Percentiles rank a stretch among this genome's conserved stretches.
Evolutionary conservation across 2,797 vertebrate species (phyloP).

Genomic region (Sebastes flavidus): DNA sequence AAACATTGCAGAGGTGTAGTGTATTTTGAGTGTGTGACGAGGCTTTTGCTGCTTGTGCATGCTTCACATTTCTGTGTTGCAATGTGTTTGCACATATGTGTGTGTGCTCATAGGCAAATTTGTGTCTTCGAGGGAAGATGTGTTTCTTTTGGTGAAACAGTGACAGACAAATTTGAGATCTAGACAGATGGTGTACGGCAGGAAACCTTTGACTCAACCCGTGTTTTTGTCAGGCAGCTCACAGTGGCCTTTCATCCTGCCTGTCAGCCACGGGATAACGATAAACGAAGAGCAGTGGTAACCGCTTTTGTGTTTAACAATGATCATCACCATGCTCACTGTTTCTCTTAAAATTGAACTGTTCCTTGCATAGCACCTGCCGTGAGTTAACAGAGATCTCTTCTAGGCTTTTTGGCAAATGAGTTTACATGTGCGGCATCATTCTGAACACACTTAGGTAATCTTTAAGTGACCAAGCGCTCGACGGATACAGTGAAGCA

Average conservation of each 20-base stretch:
- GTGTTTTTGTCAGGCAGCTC: conserved; percentile 68
- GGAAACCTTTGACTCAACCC: conserved; percentile 72
- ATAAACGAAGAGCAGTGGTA: conserved; percentile 47
- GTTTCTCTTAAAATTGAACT: neutral
- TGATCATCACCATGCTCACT: conserved; percentile 8
- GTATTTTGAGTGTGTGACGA: neutral
- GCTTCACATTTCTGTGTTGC: neutral
- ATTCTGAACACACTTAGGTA: neutral
- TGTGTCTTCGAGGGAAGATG: conserved; percentile 27
- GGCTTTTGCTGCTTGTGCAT: neutral
- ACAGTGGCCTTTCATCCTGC: conserved; percentile 64
- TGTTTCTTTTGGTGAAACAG: conserved; percentile 37
- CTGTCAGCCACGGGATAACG: conserved; percentile 47
- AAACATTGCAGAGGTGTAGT: neutral
- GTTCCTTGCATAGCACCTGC: neutral
- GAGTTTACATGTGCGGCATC: neutral
- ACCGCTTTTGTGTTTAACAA: conserved; percentile 43
- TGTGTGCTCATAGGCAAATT: neutral
- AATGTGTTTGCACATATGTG: neutral
- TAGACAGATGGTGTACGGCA: conserved; percentile 59
- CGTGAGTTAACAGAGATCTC: neutral
- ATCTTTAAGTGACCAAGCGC: neutral
- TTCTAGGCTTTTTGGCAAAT: neutral
- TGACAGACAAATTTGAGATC: conserved; percentile 52
- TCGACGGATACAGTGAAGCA: neutral